Evolutionary conservation across 2,888 invertebrate genomes (phyloP).

Genomic region (Alviniconcha strummeri): DNA sequence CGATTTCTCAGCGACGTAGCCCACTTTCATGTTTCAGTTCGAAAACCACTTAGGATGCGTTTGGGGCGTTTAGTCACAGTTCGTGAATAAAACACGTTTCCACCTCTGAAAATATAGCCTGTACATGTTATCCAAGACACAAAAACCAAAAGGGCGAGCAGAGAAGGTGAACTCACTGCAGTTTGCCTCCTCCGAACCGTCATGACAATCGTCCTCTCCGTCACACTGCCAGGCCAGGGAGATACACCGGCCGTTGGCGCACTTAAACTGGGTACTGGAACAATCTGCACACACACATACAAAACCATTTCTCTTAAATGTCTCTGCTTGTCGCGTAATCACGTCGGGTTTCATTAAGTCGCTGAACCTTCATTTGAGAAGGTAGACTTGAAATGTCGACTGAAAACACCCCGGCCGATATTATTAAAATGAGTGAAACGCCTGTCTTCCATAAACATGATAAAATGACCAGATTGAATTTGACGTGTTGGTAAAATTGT

Average conservation of each 20-base stretch:
- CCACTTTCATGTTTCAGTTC: not conserved
- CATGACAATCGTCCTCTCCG: constrained; percentile 37
- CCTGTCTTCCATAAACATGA: not conserved
- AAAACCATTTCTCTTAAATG: not conserved
- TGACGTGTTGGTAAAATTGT: not conserved
- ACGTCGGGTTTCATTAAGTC: too few relatives aligned
- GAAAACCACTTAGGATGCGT: too few relatives aligned
- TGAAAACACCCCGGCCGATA: not conserved
- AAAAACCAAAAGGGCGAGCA: not conserved
- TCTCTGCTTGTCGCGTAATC: too few relatives aligned
- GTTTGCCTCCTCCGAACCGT: constrained; percentile 38
- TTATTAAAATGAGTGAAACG: too few relatives aligned
- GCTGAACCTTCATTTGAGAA: not conserved
- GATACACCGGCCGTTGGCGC: constrained; percentile 36
- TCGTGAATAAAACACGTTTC: not conserved
- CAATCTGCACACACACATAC: constrained; percentile 23
- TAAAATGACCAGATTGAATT: not conserved
- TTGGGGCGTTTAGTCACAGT: too few relatives aligned
- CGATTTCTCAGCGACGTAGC: not conserved
- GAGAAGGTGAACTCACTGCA: constrained; percentile 34
- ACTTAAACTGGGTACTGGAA: constrained; percentile 36
- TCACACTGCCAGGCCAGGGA: constrained; percentile 37
- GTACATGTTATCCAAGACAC: not conserved
- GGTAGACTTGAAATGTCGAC: not conserved
- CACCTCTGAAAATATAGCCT: not conserved